phyloP scores from a whole-genome alignment of 2,113 vertebrate genomes.

The Lagopus muta region DNA sequence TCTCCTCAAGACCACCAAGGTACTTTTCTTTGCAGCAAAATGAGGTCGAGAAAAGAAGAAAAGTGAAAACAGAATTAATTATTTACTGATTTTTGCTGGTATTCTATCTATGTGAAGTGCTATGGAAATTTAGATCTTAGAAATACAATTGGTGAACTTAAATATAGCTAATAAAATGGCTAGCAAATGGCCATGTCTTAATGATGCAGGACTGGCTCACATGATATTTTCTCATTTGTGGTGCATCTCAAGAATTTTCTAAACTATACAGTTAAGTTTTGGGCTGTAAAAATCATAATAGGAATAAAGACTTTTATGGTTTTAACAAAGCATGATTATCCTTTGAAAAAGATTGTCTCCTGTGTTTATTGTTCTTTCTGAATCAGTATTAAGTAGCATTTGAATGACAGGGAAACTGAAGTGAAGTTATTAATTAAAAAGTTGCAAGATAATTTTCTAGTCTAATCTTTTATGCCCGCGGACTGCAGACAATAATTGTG shows the following conservation, averaged over 20 bases:
- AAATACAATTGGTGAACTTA: not conserved
- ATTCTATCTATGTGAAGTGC: not conserved
- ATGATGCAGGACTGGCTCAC: not conserved
- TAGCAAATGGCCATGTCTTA: not conserved
- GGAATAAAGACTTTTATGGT: not conserved
- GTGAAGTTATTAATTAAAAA: not conserved
- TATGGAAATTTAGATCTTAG: not conserved
- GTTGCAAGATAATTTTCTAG: not conserved
- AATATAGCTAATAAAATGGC: not conserved
- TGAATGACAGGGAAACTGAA: not conserved
- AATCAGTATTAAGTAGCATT: not conserved
- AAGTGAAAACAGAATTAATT: not conserved
- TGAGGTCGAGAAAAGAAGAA: not conserved
- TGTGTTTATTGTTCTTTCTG: not conserved
- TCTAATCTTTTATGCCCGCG: not conserved
- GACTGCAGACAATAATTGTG: not conserved
- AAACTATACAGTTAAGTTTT: not conserved
- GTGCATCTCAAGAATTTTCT: not conserved
- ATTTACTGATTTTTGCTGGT: not conserved
- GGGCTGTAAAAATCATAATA: not conserved
- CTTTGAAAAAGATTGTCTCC: not conserved
- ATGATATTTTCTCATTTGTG: not conserved
- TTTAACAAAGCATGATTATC: not conserved
- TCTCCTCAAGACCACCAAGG: not conserved
- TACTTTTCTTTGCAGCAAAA: not conserved